Evolutionary conservation across 2,797 vertebrate genomes (phyloP).

Genomic region (Epinephelus malabaricus): DNA sequence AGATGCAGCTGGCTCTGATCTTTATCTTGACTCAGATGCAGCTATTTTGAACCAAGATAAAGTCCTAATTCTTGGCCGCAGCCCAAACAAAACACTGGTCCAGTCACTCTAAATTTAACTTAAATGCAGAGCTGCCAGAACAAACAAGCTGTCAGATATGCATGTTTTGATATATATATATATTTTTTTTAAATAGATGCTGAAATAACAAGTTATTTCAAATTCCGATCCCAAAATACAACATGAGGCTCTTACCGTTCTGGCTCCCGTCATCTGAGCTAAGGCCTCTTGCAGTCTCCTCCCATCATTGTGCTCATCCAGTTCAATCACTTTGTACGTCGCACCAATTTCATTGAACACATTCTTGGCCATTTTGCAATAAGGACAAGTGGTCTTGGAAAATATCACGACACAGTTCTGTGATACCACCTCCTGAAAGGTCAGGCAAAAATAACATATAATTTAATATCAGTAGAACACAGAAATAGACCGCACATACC

Average conservation of each 20-base stretch:
- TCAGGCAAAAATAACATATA: not conserved
- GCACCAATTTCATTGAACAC: conserved; percentile 93
- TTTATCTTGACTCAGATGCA: conserved; percentile 17
- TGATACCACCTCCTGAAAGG: conserved; percentile 90
- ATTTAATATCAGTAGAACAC: conserved; percentile 8
- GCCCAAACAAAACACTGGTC: conserved; percentile 5
- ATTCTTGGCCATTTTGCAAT: conserved; percentile 95
- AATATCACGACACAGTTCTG: conserved; percentile 97
- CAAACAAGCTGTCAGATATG: conserved; percentile 32
- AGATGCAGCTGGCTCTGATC: not conserved
- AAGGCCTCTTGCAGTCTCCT: conserved; percentile 91
- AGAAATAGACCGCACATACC: not conserved
- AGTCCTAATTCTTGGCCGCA: conserved; percentile 11
- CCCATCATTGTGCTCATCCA: conserved; percentile 91
- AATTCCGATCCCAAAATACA: not conserved
- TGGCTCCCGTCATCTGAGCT: conserved; percentile 90
- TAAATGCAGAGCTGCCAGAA: conserved; percentile 28
- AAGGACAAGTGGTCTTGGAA: conserved; percentile 95
- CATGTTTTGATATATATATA: conserved; percentile 1
- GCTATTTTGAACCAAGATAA: conserved; percentile 28
- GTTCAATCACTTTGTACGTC: conserved; percentile 91
- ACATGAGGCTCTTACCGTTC: conserved; percentile 88
- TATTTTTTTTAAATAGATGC: not conserved
- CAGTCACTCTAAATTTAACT: conserved; percentile 34
- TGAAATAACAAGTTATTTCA: conserved; percentile 27